Percentiles rank a stretch among this genome's conserved stretches.
Evolutionary conservation across 2,888 invertebrate species (phyloP).

Genomic region (Altica lythri): DNA sequence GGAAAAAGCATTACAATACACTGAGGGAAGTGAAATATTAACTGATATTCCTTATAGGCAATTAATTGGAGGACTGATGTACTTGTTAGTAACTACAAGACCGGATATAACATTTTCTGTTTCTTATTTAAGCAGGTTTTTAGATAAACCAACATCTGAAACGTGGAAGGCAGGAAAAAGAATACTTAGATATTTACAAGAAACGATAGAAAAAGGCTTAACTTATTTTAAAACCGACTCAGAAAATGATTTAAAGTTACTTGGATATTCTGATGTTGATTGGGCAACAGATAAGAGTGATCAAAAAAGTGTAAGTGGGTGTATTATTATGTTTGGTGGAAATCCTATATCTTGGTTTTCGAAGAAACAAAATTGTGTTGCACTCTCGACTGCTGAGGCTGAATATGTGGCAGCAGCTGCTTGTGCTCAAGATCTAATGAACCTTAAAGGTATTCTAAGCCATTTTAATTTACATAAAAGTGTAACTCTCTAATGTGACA

Average conservation of each 20-base stretch:
- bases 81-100: constrained; percentile 28
- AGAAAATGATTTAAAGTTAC: constrained; percentile 19
- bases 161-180: constrained; percentile 33
- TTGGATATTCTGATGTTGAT: constrained; percentile 29
- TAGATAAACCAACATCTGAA: constrained; percentile 32
- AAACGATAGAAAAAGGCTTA: constrained; percentile 27
- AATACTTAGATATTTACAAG: constrained; percentile 30
- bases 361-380: constrained; percentile 28
- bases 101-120: constrained; percentile 36
- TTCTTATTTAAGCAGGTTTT: constrained; percentile 33
- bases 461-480: constrained; percentile 3
- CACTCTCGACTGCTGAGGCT: constrained; percentile 32
- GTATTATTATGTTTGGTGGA: constrained; percentile 18
- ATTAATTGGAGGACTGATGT: constrained; percentile 32
- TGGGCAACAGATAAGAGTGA: constrained; percentile 31
- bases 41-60: constrained; percentile 29
- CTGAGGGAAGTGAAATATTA: too few species aligned
- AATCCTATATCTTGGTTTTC: constrained; percentile 28
- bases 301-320: constrained; percentile 36
- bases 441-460: constrained; percentile 18
- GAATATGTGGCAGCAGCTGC: constrained; percentile 25
- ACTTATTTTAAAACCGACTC: constrained; percentile 10
- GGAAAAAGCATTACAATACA: not conserved
- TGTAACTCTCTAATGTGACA: not conserved
- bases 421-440: constrained; percentile 20